Base-by-base conservation (phyloP, 1,140 invertebrate species). In the Anadara kagoshimensis region DNA sequence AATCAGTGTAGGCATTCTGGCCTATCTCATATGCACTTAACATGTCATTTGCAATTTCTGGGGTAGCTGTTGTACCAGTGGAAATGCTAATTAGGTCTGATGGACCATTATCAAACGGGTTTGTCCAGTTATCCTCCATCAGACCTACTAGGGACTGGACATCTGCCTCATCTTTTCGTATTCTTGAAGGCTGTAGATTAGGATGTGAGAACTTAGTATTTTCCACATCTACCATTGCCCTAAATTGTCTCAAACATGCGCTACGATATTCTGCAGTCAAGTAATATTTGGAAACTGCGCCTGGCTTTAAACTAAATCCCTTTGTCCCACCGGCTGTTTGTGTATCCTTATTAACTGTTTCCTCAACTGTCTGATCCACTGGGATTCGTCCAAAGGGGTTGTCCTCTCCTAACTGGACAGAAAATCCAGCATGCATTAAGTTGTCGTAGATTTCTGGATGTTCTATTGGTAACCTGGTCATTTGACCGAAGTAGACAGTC, bases 301-400 rank as follows among this genome's bases (percentile, higher is more conserved):
- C 58, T 43, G 5, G 22, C 26, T 61, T 70, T 44, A 61, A 24
- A 41, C 57, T 70, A 41, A 63, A 63, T 8, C 71, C 56, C 24
- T n/a, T 53, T 18, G 20, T 36, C 44, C 63, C 64, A 0, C 71
- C 71, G 5, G 18, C n/a, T 24, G 70, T 73, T 58, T 73, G 18
- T 7, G 70, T 53, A 24, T 68, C 64, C 1, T 45, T 67, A 54
- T 73, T 68, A 8, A 67, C 54, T 18, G 64, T 75, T 49, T 69
- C 8, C 49, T 69, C 66, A 8, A 64, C 69, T 16, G 68, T 65
- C 45, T 71, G 62, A 41, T 76, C 43, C 26, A 71, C 65, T n/a
- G 65, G 47, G n/a, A n/a, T 16, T 49, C 14, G n/a, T 16, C 14
- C n/a, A 14, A 14, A 49, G 14, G 47, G n/a, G 47, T 16, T 14